phyloP scores from a whole-genome alignment of 2,797 vertebrate genomes.

The Hyperoplus lanceolatus region DNA sequence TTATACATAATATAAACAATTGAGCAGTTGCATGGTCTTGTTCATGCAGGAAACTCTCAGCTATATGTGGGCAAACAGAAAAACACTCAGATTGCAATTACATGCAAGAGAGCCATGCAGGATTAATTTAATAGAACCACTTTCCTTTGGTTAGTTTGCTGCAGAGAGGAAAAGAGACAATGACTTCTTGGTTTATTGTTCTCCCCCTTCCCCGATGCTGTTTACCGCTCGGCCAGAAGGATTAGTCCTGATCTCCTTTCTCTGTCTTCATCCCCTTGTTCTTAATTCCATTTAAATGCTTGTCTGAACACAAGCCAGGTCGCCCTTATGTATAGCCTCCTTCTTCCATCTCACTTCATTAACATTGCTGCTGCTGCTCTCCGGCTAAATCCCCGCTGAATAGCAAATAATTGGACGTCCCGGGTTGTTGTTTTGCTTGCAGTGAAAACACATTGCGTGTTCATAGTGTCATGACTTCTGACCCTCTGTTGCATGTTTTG shows the following conservation, averaged over 20 bases:
- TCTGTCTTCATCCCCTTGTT: conserved; percentile 74
- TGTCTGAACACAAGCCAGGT: conserved; percentile 73
- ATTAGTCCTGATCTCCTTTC: conserved; percentile 73
- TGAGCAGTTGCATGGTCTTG: background rate
- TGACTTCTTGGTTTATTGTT: conserved; percentile 48
- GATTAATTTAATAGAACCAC: background rate
- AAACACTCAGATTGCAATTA: background rate
- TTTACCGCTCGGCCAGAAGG: conserved; percentile 69
- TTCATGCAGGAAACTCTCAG: conserved; percentile 1
- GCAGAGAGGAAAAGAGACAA: conserved; percentile 12
- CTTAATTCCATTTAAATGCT: conserved; percentile 78
- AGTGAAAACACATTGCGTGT: conserved; percentile 9
- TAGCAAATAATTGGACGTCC: conserved; percentile 56
- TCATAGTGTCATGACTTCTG: conserved; percentile 36
- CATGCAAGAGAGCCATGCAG: background rate
- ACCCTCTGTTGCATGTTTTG: conserved; percentile 31
- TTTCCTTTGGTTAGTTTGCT: conserved; percentile 8
- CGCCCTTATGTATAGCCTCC: conserved; percentile 64
- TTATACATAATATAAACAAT: conserved; percentile 3
- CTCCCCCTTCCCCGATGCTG: conserved; percentile 38
- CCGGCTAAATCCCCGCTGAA: conserved; percentile 65
- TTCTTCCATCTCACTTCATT: conserved; percentile 72
- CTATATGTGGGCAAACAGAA: background rate
- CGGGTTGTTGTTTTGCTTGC: conserved; percentile 28
- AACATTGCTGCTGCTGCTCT: conserved; percentile 51